Conservation (phyloP, 2,797 vertebrate genomes). For the Tangara arthus region DNA sequence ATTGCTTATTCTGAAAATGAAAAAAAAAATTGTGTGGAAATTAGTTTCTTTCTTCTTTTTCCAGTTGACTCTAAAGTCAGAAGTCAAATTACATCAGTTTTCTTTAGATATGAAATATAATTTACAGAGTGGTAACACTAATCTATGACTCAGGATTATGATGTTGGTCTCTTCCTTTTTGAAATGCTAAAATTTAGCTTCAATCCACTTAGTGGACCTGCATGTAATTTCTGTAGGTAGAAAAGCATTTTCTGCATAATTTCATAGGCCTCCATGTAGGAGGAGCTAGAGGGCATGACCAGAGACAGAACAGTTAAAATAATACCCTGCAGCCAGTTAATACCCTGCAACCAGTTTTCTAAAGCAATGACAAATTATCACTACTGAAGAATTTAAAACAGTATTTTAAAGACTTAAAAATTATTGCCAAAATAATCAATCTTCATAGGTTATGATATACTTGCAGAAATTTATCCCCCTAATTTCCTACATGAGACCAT, state of each 20-base stretch:
- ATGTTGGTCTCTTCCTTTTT: background rate
- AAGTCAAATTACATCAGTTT: background rate
- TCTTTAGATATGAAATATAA: background rate
- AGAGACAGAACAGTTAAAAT: background rate
- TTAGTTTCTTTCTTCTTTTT: background rate
- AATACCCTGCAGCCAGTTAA: background rate
- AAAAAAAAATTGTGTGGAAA: background rate
- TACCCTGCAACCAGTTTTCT: background rate
- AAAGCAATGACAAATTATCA: background rate
- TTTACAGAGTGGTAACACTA: background rate
- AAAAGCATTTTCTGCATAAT: background rate
- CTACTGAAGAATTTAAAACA: background rate
- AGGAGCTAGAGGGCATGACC: background rate
- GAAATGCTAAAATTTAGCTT: background rate
- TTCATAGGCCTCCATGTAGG: background rate
- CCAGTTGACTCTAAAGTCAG: background rate
- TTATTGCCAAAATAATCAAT: background rate
- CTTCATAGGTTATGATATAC: background rate
- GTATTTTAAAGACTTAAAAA: background rate
- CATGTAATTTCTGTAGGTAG: background rate
- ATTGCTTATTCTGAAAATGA: background rate
- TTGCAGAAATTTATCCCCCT: background rate
- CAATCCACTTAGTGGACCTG: background rate
- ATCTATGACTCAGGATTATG: background rate
- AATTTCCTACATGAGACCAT: background rate